Conservation (phyloP, 2,797 vertebrate species). For the Notolabrus celidotus region DNA sequence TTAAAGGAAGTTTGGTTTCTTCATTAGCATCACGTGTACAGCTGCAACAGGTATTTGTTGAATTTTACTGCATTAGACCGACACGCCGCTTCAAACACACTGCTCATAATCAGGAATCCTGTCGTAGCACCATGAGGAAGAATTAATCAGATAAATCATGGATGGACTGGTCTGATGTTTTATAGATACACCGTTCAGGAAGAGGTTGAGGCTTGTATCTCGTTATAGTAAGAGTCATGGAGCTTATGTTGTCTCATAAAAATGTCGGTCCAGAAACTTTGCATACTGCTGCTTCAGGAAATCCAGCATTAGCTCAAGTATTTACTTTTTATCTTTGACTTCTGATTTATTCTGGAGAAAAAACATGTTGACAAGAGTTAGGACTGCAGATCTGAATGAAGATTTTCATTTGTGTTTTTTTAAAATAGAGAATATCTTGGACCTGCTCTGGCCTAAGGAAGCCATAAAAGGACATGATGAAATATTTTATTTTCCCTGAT, state of each 20-base stretch:
- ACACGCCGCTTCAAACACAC: conserved; percentile 10
- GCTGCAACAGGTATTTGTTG: no score
- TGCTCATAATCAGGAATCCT: background rate
- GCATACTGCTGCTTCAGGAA: conserved; percentile 18
- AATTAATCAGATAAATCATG: background rate
- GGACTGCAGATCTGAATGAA: background rate
- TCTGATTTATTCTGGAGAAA: background rate
- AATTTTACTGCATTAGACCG: background rate
- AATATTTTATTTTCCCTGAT: no score
- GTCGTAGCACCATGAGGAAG: background rate
- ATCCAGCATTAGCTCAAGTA: conserved; percentile 23
- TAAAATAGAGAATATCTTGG: background rate
- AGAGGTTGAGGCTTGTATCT: conserved; percentile 31
- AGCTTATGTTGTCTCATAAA: conserved; percentile 60
- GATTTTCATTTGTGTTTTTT: no score
- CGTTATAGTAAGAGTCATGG: conserved; percentile 4
- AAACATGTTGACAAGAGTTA: conserved; percentile 4
- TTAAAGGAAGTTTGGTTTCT: no score
- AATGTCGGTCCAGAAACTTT: conserved; percentile 34
- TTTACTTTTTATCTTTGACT: conserved; percentile 23
- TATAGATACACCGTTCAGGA: background rate
- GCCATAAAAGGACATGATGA: no score
- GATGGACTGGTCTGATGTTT: background rate
- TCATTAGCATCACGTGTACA: no score
- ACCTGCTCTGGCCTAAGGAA: background rate